Conservation (phyloP, 1,140 invertebrate species). For the Pogonomyrmex barbatus region DNA sequence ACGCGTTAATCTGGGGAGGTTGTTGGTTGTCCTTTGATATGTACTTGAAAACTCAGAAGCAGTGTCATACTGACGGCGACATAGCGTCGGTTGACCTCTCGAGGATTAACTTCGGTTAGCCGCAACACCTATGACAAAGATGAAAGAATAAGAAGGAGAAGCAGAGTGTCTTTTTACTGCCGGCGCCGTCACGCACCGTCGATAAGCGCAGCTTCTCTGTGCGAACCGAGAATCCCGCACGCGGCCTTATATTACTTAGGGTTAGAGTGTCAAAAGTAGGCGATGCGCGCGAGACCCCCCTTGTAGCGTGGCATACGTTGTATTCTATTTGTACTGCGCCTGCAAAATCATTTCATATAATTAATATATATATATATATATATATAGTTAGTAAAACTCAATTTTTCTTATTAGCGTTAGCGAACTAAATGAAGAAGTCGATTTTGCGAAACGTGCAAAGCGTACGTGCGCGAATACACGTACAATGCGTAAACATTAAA, state of each 20-base stretch:
- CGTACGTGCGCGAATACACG: no score
- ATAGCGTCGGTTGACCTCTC: constrained; percentile 61
- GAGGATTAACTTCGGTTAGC: constrained; percentile 68
- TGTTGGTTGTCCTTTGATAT: constrained; percentile 42
- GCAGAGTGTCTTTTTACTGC: constrained; percentile 76
- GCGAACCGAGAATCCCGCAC: constrained; percentile 1
- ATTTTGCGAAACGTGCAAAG: neutral
- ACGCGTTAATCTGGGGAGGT: neutral
- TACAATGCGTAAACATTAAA: no score
- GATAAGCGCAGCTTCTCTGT: constrained; percentile 69
- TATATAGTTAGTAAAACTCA: neutral
- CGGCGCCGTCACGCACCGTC: constrained; percentile 79
- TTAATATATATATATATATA: no score
- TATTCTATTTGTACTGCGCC: neutral
- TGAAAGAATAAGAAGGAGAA: constrained; percentile 78
- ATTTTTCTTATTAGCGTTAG: neutral
- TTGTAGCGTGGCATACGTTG: constrained; percentile 3
- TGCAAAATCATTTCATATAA: neutral
- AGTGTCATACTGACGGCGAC: constrained; percentile 28
- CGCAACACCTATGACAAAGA: constrained; percentile 74
- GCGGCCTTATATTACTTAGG: constrained; percentile 24
- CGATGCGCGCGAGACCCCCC: neutral
- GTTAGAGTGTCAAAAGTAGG: constrained; percentile 50
- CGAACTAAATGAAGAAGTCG: neutral
- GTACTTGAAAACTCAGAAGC: neutral